Evolutionary conservation across 1,140 invertebrate species (phyloP).

Genomic region (Drosophila sucinea): DNA sequence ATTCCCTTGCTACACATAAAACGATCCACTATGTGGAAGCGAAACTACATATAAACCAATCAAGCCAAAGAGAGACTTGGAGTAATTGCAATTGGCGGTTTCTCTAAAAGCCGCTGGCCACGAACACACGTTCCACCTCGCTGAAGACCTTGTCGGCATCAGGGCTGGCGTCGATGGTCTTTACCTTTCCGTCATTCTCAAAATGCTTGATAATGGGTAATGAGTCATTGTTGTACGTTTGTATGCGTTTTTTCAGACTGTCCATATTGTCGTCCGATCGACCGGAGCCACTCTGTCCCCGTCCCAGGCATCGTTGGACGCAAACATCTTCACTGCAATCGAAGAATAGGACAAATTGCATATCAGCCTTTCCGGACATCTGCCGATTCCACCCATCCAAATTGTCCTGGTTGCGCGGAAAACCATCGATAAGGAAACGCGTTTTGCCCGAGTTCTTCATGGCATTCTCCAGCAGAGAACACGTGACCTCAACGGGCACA

Average conservation of each 20-base stretch:
- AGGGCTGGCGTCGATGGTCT: conserved; percentile 89
- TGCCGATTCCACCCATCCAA: conserved; percentile 96
- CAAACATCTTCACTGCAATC: conserved; percentile 95
- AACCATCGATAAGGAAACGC: conserved; percentile 99
- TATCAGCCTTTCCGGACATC: conserved; percentile 92
- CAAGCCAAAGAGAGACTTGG: not conserved
- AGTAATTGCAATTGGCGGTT: not conserved
- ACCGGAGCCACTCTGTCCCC: conserved; percentile 95
- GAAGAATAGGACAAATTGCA: conserved; percentile 97
- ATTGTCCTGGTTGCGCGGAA: conserved; percentile 98
- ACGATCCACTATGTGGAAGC: conserved; percentile 19
- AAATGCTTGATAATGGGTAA: conserved; percentile 97
- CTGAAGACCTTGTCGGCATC: conserved; percentile 89
- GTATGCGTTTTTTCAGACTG: conserved; percentile 94
- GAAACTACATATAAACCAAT: conserved; percentile 17
- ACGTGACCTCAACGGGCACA: conserved; percentile 99
- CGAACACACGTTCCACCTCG: conserved; percentile 73
- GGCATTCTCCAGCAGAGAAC: conserved; percentile 94
- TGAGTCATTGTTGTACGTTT: conserved; percentile 95
- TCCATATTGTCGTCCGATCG: conserved; percentile 97
- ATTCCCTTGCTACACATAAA: conserved; percentile 6
- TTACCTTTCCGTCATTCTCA: conserved; percentile 88
- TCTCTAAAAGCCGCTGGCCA: conserved; percentile 58
- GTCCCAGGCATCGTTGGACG: conserved; percentile 91
- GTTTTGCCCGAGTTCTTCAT: conserved; percentile 88